These are phyloP conservation scores for Limanda limanda DNA, from an alignment of 2,113 vertebrate genomes.

Conservation along the genomic window DNA sequence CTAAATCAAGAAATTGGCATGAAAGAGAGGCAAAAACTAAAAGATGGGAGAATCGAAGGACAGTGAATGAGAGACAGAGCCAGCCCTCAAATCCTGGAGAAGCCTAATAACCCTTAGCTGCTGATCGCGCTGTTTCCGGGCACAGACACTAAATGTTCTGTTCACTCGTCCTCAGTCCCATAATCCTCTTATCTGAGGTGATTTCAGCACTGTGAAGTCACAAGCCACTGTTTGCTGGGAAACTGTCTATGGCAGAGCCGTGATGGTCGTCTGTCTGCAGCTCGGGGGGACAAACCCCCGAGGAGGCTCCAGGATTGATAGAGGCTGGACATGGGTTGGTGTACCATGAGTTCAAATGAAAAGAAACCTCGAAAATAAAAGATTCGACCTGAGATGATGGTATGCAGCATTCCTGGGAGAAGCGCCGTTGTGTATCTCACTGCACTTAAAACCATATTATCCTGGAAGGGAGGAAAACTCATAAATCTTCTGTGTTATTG, in stretches of 20 bases:
- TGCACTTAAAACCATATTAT: slow-evolving; percentile 32
- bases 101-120: slow-evolving; percentile 65
- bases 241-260: slow-evolving; percentile 26
- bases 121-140: slow-evolving; percentile 66
- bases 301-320: not conserved
- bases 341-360: slow-evolving; percentile 9
- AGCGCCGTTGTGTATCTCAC: not conserved
- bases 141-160: slow-evolving; percentile 64
- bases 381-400: slow-evolving; percentile 6
- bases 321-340: not conserved
- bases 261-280: slow-evolving; percentile 31
- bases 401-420: not conserved
- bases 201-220: slow-evolving; percentile 54
- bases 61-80: slow-evolving; percentile 33
- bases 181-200: slow-evolving; percentile 74
- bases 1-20: not conserved
- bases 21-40: slow-evolving; percentile 5
- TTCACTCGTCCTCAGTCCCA: slow-evolving; percentile 54
- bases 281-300: slow-evolving; percentile 15
- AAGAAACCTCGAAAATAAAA: slow-evolving; percentile 21
- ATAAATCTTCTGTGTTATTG: slow-evolving; percentile 31
- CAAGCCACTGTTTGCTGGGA: slow-evolving; percentile 46
- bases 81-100: slow-evolving; percentile 44
- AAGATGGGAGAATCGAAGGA: slow-evolving; percentile 3
- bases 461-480: slow-evolving; percentile 19